Base-by-base conservation (phyloP, 2,797 vertebrate species). In the Dryobates pubescens region DNA sequence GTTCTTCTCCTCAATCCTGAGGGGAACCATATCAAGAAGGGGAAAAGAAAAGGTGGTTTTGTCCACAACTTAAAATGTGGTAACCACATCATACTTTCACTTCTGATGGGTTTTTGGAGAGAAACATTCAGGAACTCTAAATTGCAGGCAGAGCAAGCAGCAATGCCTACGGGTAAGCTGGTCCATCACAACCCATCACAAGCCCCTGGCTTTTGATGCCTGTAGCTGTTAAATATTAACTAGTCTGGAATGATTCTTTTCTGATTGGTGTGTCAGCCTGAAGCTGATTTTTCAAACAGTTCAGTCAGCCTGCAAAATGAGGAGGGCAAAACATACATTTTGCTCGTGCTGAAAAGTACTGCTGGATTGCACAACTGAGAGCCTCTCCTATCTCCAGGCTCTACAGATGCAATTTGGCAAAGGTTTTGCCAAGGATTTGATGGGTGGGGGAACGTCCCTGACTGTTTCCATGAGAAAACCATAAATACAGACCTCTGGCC, bases 201-300 rank as follows among this genome's bases (percentile, higher is more conserved):
- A 47, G 47, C 53, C 19, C 2, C 24, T 59, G 62, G 9, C 4
- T 86, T 92, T 90, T 65, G 69, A 88, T 92, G 76, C 59, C 15
- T 75, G 9, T 65, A 87, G 57, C 49, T 89, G 84, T 78, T 76
- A 92, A 78, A 81, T 69, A 90, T 68, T 80, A 83, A 62, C 34
- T 88, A 65, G 90, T 89, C 75, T 89, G 63, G 69, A 90, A 75
- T 22, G n/a, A 75, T 75, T 72, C 78, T 76, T 75, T 45, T 68
- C 57, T 5, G 16, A 85, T 59, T 63, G 63, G 30, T 75, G 34
- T 85, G 59, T 82, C 73, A 91, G 83, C 68, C 81, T 64, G 54
- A 76, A 86, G 74, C 32, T 87, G 51, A 82, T 72, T 80, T 91
- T 88, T 72, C 74, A 84, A 92, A 91, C 9, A 86, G 65, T 75